Base-by-base conservation (phyloP, 30 jellyfish, hydroid and myxozoan genomes). In the Cassiopea xamachana region DNA sequence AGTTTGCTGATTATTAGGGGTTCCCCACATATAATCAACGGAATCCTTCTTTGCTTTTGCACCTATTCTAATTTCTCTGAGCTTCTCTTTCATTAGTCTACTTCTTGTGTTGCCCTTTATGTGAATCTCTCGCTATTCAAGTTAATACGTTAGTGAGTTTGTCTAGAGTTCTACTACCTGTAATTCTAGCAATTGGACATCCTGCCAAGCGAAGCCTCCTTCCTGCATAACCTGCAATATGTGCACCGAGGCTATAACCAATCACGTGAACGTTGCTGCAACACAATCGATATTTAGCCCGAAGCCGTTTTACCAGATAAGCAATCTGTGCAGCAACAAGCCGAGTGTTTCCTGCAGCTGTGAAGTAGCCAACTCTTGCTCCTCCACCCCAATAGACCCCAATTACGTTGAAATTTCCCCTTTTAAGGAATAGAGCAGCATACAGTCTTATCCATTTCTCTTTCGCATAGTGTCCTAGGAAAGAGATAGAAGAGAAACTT, bases 191-290 rank as follows among this genome's bases (percentile, higher is more conserved):
- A n/a, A 95, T 61, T 12, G 46, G 60, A 46, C 86, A 83, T 19
- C 94, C 97, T 48, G 76, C 84, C 58, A 82, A 43, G n/a, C 97
- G 86, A 69, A 91, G 86, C 61, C 73, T 73, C 59, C 93, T 84
- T 14, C 99, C 99, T 15, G 95, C 98, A 77, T 60, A 91, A 1
- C 97, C 98, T 16, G 93, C 91, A 15, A 72, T 69, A 17, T 95
- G 99, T 5, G 94, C 97, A 8, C 99, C 99, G 46, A 95, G 89
- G 27, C 98, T 91, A 80, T 91, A 91, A 7, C 98, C 99, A 82
- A 95, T 85, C 75, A 95, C n/a, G 43, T 91, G 98, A 43, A 91
- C 87, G 14, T 79, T 87, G 70, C 62, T 10, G 83, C 61, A 87
- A 69, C 83, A 18, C 88, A 95, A 48, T 7, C 96, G 91, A 8